Conservation (phyloP, 1,140 invertebrate genomes). For the Phymastichus coffea region DNA sequence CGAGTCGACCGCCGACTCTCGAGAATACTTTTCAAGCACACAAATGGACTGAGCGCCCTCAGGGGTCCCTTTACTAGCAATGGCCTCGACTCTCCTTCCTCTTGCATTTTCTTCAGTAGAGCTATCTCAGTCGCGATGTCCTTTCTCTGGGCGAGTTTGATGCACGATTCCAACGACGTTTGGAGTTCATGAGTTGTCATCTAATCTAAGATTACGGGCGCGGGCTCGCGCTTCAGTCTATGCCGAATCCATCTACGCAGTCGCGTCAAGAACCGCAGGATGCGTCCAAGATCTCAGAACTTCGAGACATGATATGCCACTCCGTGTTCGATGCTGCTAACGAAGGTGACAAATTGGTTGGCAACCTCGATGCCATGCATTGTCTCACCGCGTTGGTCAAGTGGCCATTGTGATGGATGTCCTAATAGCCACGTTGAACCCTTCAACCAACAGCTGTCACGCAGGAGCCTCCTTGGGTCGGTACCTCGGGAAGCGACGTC, state of each 20-base stretch:
- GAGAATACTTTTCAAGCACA: background rate
- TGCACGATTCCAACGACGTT: background rate
- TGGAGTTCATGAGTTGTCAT: background rate
- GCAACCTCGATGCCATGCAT: too few relatives aligned
- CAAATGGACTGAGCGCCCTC: background rate
- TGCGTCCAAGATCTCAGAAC: background rate
- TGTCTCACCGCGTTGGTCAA: background rate
- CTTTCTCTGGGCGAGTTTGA: background rate
- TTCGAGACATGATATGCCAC: too few relatives aligned
- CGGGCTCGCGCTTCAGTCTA: background rate
- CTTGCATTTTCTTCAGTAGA: too few relatives aligned
- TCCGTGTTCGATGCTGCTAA: too few relatives aligned
- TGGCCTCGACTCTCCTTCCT: too few relatives aligned
- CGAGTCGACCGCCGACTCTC: conserved; percentile 10
- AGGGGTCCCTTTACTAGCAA: background rate
- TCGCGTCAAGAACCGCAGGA: background rate
- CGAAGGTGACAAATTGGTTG: too few relatives aligned
- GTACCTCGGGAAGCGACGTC: conserved; percentile 35
- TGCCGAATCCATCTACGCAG: background rate
- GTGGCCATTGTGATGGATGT: background rate
- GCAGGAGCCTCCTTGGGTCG: background rate
- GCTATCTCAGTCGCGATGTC: background rate
- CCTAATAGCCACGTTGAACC: conserved; percentile 14
- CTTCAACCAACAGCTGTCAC: conserved; percentile 16
- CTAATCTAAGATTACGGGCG: too few relatives aligned